Evolutionary conservation across 2,888 invertebrate genomes (phyloP).

Genomic region (Chrysolina haemoptera): DNA sequence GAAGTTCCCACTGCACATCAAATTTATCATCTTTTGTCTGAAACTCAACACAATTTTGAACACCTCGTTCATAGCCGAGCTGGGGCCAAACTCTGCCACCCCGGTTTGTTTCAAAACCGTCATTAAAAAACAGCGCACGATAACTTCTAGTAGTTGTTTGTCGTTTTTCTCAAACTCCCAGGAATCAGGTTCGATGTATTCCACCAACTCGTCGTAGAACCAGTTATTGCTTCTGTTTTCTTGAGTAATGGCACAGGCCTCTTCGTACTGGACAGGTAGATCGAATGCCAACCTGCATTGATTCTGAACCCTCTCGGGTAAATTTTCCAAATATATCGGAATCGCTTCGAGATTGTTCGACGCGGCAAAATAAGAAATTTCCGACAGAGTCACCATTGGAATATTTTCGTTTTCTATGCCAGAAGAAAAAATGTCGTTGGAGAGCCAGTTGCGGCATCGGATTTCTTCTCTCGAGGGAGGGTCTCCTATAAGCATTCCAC

Average conservation of each 20-base stretch:
- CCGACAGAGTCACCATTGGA: slow-evolving; percentile 50
- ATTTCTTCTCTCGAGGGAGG: slow-evolving; percentile 69
- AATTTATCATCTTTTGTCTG: slow-evolving; percentile 62
- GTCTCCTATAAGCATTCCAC: slow-evolving; percentile 73
- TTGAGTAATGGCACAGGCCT: slow-evolving; percentile 62
- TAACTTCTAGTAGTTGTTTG: slow-evolving; percentile 69
- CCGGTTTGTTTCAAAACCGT: slow-evolving; percentile 73
- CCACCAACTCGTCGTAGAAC: slow-evolving; percentile 67
- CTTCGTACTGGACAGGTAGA: slow-evolving; percentile 64
- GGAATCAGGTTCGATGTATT: slow-evolving; percentile 68
- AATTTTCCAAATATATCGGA: slow-evolving; percentile 52
- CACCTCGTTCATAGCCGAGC: slow-evolving; percentile 63
- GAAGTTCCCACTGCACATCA: slow-evolving; percentile 54
- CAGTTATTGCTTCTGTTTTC: slow-evolving; percentile 53
- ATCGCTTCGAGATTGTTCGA: slow-evolving; percentile 48
- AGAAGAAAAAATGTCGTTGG: slow-evolving; percentile 66
- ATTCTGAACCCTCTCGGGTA: slow-evolving; percentile 57
- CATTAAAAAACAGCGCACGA: slow-evolving; percentile 71
- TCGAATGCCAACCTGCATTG: slow-evolving; percentile 62
- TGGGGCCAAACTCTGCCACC: slow-evolving; percentile 62
- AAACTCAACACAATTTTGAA: slow-evolving; percentile 61
- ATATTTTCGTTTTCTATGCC: slow-evolving; percentile 59
- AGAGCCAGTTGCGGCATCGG: slow-evolving; percentile 69
- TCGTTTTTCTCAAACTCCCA: slow-evolving; percentile 72
- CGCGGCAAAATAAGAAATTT: slow-evolving; percentile 50